Percentiles rank a stretch among this genome's conserved stretches.
Evolutionary conservation across 2,888 invertebrate genomes (phyloP).

Genomic region (Euplexia lucipara): DNA sequence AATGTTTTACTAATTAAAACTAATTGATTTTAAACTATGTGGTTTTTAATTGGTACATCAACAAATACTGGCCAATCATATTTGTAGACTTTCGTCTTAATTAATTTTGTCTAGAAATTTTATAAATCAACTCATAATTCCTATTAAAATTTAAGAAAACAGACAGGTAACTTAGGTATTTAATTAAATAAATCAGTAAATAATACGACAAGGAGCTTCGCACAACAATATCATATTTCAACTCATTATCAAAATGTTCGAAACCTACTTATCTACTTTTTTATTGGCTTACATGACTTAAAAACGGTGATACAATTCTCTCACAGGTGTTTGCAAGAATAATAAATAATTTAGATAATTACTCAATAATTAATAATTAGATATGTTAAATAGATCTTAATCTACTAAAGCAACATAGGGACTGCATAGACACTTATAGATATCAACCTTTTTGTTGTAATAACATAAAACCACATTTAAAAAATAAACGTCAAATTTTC

Average conservation of each 20-base stretch:
- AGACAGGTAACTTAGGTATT: no score
- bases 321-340: slow-evolving; percentile 54
- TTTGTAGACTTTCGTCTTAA: no score
- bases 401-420: background rate
- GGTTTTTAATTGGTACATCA: slow-evolving; percentile 18
- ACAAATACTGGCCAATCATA: no score
- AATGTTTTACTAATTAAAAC: slow-evolving; percentile 29
- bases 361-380: slow-evolving; percentile 13
- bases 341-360: slow-evolving; percentile 31
- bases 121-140: no score
- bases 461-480: background rate
- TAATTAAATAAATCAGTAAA: slow-evolving; percentile 3
- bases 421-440: background rate
- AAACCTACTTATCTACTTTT: slow-evolving; percentile 11
- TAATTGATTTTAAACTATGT: slow-evolving; percentile 40
- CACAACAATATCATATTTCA: slow-evolving; percentile 39
- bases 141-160: no score
- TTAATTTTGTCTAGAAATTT: no score
- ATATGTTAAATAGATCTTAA: slow-evolving; percentile 4
- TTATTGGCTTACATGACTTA: slow-evolving; percentile 10
- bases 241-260: slow-evolving; percentile 9
- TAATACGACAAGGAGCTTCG: background rate
- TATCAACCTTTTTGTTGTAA: slow-evolving; percentile 5
- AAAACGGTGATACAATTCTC: slow-evolving; percentile 19
- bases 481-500: background rate